Evolutionary conservation across 1,140 invertebrate genomes (phyloP), one percentile per base, ranked within the genome.

Genomic region (Dreissena rostriformis): DNA sequence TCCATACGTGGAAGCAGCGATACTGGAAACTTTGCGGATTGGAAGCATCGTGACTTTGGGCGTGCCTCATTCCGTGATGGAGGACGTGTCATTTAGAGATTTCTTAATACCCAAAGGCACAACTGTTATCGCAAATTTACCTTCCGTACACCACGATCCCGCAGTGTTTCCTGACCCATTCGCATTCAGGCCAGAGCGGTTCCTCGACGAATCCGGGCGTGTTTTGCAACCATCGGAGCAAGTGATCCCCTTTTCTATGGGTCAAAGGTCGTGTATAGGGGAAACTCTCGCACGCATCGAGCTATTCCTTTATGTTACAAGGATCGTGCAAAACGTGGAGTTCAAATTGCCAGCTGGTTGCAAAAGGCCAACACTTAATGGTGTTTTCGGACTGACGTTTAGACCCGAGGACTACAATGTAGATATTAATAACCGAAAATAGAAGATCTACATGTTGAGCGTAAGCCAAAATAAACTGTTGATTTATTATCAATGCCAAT

Each of bases 41-140:
- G 94, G 96, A 24, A 95, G 96, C 2, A 96, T 97, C 1, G 96
- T 97, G 5, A 97, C 97, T 2, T 72, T 87, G 26, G 84, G 75
- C 24, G 52, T 90, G 15, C 82, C 87, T 22, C 89, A 88, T 55
- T 70, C 75, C 6, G 72, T 82, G 0, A 12, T 51, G 17, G n/a
- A 55, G 17, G 87, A 92, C 52, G 84, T 82, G 14, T 66, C 86
- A 28, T 82, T 91, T 52, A 53, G 87, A 49, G 91, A 90, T 12
- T 92, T 87, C 71, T 68, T 83, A 7, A 84, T 93, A 52, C 92
- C 91, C 17, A 77, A 87, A 70, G 86, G 81, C 49, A 86, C 88
- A 17, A 76, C 86, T 14, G 85, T 93, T 1, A 75, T 92, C 6
- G 67, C 87, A 17, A 92, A 93, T 73, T 66, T 92, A n/a, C 88